A percentile compares a stretch with the other conserved stretches of the same genome.
Evolutionary conservation across 2,797 vertebrate species (phyloP).

Genomic region (Brachyrhaphis roseni): DNA sequence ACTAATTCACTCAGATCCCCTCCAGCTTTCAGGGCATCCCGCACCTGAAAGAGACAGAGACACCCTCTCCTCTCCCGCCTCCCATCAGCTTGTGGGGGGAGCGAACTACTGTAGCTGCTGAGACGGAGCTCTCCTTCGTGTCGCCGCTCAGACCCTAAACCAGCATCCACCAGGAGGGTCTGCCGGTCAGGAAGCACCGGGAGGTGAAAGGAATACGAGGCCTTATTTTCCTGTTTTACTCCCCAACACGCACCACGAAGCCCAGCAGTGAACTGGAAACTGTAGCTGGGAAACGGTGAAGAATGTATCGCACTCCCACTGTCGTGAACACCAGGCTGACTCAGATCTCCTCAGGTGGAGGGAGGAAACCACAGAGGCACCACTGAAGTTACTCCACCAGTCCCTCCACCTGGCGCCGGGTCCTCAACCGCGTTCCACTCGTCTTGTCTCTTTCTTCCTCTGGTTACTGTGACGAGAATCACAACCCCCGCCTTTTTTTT

Average conservation of each 20-base stretch:
- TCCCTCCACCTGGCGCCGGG: background rate
- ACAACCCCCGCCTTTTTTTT: background rate
- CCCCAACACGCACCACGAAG: slow-evolving; percentile 26
- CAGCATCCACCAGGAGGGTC: slow-evolving; percentile 17
- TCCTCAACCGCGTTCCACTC: slow-evolving; percentile 8
- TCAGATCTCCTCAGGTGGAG: slow-evolving; percentile 13
- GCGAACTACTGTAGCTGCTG: slow-evolving; percentile 15
- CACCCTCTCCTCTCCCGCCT: background rate
- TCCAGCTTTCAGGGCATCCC: slow-evolving; percentile 1
- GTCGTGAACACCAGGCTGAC: slow-evolving; percentile 5
- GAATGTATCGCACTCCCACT: slow-evolving; percentile 62
- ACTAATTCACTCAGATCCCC: slow-evolving; percentile 16
- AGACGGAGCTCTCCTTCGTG: slow-evolving; percentile 18
- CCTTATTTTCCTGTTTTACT: slow-evolving; percentile 65
- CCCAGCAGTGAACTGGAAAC: slow-evolving; percentile 36
- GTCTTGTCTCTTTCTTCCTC: background rate
- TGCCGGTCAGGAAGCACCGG: slow-evolving; percentile 8
- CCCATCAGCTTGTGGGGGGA: slow-evolving; percentile 2
- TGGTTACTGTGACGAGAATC: background rate
- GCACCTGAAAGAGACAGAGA: slow-evolving; percentile 16
- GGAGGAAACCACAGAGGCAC: slow-evolving; percentile 22
- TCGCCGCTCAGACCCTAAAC: slow-evolving; percentile 18
- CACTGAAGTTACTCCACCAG: background rate
- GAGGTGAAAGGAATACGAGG: slow-evolving; percentile 47
- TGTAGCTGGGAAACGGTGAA: slow-evolving; percentile 50